phyloP scores from a whole-genome alignment of 2,113 vertebrate species.

The Crocuta crocuta region DNA sequence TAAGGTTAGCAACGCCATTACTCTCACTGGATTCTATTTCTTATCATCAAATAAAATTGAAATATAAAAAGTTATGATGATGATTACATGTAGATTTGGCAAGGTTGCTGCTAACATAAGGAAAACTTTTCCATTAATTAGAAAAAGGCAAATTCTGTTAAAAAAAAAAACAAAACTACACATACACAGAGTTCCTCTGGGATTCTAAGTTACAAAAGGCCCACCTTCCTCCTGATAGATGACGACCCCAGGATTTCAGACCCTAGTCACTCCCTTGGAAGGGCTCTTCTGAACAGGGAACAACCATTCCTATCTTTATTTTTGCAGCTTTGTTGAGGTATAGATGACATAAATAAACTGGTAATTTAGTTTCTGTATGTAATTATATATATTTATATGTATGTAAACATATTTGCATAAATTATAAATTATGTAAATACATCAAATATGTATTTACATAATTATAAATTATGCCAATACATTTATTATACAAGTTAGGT shows the following conservation, averaged over 20 bases:
- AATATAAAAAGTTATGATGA: not conserved
- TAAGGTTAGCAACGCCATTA: not conserved
- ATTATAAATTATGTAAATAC: too few species aligned
- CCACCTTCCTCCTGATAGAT: not conserved
- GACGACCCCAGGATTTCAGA: not conserved
- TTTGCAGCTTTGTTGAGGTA: not conserved
- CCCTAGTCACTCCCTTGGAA: not conserved
- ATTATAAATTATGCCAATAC: too few species aligned
- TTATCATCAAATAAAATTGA: constrained; percentile 14
- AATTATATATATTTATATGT: not conserved
- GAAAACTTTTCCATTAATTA: not conserved
- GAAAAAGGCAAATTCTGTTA: not conserved
- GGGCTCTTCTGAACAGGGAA: not conserved
- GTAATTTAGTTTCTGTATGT: not conserved
- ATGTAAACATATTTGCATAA: too few species aligned
- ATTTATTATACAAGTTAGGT: too few species aligned
- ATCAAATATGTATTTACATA: too few species aligned
- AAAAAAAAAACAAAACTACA: not conserved
- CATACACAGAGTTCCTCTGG: not conserved
- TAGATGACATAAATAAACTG: not conserved
- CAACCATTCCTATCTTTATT: not conserved
- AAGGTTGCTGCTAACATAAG: not conserved
- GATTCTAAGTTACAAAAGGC: not conserved
- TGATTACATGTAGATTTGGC: not conserved
- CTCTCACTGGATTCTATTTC: not conserved